phyloP scores from a whole-genome alignment of 2,113 vertebrate genomes.

The Canis aureus region DNA sequence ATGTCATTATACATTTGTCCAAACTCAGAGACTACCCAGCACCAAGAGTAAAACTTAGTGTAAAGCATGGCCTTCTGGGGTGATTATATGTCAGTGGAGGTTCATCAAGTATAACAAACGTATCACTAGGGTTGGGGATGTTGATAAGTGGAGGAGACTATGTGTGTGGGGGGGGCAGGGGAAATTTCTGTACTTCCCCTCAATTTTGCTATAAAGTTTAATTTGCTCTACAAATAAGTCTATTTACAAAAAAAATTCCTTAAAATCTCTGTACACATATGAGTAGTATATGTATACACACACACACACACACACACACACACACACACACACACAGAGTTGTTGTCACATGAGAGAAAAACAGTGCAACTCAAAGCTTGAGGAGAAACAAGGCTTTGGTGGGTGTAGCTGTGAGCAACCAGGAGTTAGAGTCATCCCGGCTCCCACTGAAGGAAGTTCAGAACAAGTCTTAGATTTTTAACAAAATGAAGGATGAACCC shows the following conservation, averaged over 20 bases:
- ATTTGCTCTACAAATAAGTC: neutral
- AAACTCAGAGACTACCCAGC: accelerated
- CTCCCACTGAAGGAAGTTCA: neutral
- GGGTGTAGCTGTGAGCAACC: neutral
- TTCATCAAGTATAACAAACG: no score
- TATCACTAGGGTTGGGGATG: accelerated
- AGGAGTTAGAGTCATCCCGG: neutral
- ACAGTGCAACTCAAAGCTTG: neutral
- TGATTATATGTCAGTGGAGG: accelerated
- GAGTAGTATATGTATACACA: no score
- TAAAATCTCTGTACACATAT: neutral
- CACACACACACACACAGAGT: no score
- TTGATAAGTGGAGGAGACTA: neutral
- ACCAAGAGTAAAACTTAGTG: neutral
- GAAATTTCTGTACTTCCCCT: neutral
- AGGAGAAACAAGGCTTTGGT: neutral
- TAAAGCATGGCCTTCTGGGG: neutral
- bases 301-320: no score
- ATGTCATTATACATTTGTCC: neutral
- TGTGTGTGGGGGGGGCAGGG: neutral
- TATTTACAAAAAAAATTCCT: neutral
- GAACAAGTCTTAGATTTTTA: neutral
- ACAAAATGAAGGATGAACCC: neutral
- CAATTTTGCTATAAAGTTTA: neutral
- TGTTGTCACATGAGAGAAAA: neutral